phyloP scores from a whole-genome alignment of 2,888 invertebrate species.

The Drosophila peninsularis region DNA sequence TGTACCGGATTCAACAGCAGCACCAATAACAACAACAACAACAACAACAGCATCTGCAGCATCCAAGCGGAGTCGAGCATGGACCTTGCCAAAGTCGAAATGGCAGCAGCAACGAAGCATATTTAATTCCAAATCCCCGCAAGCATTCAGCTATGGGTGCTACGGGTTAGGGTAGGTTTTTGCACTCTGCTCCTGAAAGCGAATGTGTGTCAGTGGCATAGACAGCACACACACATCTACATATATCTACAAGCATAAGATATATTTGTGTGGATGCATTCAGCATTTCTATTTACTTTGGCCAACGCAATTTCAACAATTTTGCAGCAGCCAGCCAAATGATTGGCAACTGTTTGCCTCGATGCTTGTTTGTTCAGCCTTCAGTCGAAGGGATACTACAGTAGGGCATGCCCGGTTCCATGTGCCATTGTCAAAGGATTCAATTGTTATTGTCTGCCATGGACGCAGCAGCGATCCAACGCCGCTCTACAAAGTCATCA shows the following conservation, averaged over 20 bases:
- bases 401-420: conserved; percentile 45
- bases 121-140: conserved; percentile 82
- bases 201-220: conserved; percentile 67
- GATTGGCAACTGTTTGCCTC: conserved; percentile 70
- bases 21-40: conserved; percentile 32
- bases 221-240: conserved; percentile 8
- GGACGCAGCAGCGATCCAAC: conserved; percentile 41
- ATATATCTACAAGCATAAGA: background rate
- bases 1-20: conserved; percentile 27
- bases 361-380: conserved; percentile 74
- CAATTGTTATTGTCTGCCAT: conserved; percentile 52
- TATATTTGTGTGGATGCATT: conserved; percentile 29
- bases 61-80: conserved; percentile 43
- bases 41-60: conserved; percentile 46
- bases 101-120: conserved; percentile 78
- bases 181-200: conserved; percentile 37
- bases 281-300: conserved; percentile 69
- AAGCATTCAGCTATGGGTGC: conserved; percentile 59
- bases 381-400: conserved; percentile 57
- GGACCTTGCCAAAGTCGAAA: conserved; percentile 77
- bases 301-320: conserved; percentile 71
- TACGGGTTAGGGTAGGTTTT: conserved; percentile 70
- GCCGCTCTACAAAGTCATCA: conserved; percentile 79
- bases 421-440: conserved; percentile 69
- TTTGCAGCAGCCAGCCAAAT: conserved; percentile 44